Base-by-base conservation (phyloP, 1,140 invertebrate species). In the Drosophila guanche region DNA sequence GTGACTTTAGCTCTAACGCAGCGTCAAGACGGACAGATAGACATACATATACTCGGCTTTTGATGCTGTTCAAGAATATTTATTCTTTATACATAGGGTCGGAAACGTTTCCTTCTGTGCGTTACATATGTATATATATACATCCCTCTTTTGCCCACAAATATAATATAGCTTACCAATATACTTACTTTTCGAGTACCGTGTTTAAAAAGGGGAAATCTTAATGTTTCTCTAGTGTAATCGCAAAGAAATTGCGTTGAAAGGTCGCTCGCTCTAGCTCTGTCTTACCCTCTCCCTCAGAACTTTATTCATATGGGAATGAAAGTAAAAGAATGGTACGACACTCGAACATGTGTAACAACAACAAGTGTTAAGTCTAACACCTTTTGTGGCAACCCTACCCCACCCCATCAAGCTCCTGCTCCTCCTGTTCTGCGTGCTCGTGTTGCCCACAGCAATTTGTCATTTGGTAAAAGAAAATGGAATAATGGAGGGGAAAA, bases 311-410 rank as follows among this genome's bases (percentile, higher is more conserved):
- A 75, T 59, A 55, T 14, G 33, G 1, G 33, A 37, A 37, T 37
- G 33, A 37, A 37, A 10, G 33, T 3, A 37, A 8, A 37, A 37
- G 7, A 33, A 37, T n/a, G 5, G 16, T 42, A 25, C 16, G 37
- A 42, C 25, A 10, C 46, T 50, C 45, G 20, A 43, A 73, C 59
- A 74, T 45, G 68, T 57, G 48, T 69, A 42, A 57, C 56, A 62
- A 68, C 59, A 77, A 85, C 81, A 86, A 86, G 81, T 86, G 81
- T 81, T 88, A 85, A 85, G 53, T 73, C 63, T 80, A 69, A 66
- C 67, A 69, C 73, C 57, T 75, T 54, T 23, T 59, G 22, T 50
- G 10, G 37, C 37, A 5, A 4, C 43, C 5, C 42, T 14, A 12
- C 43, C 7, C 14, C 40, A 0, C 20, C 12, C 50, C 5, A 14